Conservation (phyloP, 2,888 invertebrate species). For the Dasypogon diadema region DNA sequence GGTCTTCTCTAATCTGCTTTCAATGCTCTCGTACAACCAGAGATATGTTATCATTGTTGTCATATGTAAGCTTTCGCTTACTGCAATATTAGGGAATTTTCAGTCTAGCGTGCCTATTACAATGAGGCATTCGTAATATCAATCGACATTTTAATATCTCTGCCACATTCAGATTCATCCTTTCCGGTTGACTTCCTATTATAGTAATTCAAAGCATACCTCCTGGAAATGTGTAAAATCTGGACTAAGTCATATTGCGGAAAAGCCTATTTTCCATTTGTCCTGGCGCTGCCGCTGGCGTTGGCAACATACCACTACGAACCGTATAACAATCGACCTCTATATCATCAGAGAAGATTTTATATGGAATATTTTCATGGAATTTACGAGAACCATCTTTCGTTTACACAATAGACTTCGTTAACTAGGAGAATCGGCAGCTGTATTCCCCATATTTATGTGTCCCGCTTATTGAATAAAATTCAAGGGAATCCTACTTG, state of each 20-base stretch:
- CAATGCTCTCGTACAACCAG: too few relatives aligned
- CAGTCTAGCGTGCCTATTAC: too few relatives aligned
- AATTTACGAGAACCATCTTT: not conserved
- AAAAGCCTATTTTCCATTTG: not conserved
- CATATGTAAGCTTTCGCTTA: too few relatives aligned
- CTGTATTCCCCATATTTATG: slow-evolving; percentile 3
- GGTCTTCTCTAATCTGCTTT: too few relatives aligned
- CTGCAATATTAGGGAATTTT: too few relatives aligned
- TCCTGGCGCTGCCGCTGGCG: not conserved
- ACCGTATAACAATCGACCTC: not conserved
- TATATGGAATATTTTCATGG: not conserved
- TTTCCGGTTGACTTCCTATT: too few relatives aligned
- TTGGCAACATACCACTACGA: not conserved
- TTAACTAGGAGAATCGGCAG: not conserved
- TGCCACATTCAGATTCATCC: too few relatives aligned
- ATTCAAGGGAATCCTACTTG: not conserved
- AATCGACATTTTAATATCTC: too few relatives aligned
- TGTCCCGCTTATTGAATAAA: slow-evolving; percentile 17
- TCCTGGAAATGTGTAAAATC: too few relatives aligned
- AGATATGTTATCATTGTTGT: too few relatives aligned
- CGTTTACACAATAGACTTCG: not conserved
- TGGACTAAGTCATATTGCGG: not conserved
- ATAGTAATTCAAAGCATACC: too few relatives aligned
- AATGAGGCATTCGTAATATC: too few relatives aligned
- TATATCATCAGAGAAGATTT: not conserved